Conservation (phyloP, 2,888 invertebrate species). For the Drosophila borborema region DNA sequence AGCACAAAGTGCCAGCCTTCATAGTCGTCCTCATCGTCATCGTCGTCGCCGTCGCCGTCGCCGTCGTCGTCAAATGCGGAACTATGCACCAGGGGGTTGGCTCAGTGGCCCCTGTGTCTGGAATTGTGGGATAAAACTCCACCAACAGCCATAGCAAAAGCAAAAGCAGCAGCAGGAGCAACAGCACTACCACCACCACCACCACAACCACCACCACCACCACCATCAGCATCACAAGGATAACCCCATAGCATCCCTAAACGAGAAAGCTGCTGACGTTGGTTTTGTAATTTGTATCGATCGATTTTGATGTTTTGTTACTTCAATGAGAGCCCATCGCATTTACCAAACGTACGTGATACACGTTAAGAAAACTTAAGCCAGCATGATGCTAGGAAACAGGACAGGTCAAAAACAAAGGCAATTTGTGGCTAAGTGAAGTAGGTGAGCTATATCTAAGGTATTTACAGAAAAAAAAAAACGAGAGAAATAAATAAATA, state of each 20-base stretch:
- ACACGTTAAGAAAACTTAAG: slow-evolving; percentile 39
- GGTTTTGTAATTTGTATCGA: slow-evolving; percentile 79
- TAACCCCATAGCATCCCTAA: slow-evolving; percentile 46
- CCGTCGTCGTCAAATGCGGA: slow-evolving; percentile 57
- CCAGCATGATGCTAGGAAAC: background rate
- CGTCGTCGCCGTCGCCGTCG: slow-evolving; percentile 8
- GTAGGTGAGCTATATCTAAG: background rate
- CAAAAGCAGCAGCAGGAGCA: slow-evolving; percentile 23
- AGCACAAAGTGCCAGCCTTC: slow-evolving; percentile 52
- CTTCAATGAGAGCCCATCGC: slow-evolving; percentile 45
- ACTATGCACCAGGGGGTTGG: slow-evolving; percentile 63
- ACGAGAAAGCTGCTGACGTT: slow-evolving; percentile 56
- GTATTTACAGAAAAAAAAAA: background rate
- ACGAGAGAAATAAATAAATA: background rate
- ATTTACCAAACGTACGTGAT: slow-evolving; percentile 52
- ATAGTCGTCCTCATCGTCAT: slow-evolving; percentile 13
- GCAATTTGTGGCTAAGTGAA: background rate
- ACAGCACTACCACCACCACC: slow-evolving; percentile 12
- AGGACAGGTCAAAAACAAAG: background rate
- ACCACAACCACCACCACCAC: slow-evolving; percentile 21
- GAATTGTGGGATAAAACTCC: slow-evolving; percentile 54
- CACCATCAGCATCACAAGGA: slow-evolving; percentile 27
- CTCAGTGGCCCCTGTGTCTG: slow-evolving; percentile 37
- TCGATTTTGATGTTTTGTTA: slow-evolving; percentile 71
- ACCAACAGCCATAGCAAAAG: slow-evolving; percentile 27